Evolutionary conservation across 2,113 vertebrate genomes (phyloP), one percentile per base, ranked within the genome.

Genomic region (Etheostoma cragini): DNA sequence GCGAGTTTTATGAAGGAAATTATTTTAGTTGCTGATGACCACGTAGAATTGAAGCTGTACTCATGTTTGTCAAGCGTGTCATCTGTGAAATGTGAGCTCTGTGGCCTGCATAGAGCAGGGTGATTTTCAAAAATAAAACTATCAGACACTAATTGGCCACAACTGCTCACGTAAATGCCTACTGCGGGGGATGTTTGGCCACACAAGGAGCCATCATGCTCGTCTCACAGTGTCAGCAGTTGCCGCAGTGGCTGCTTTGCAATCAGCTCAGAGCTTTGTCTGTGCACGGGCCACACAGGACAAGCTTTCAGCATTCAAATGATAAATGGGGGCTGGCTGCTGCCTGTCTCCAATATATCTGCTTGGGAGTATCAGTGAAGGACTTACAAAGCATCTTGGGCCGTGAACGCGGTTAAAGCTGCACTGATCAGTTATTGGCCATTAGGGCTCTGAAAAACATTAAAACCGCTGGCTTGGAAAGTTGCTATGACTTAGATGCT

Each of bases 231-330:
- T 46, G 56, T 65, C 81, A 68, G 79, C 54, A 42, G 33, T 50
- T 78, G 76, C 64, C 60, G 72, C 72, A 63, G 76, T 71, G 72
- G 66, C 83, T 83, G 80, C 63, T 86, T 78, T 81, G 65, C 76
- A 81, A 57, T 84, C 87, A 78, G 50, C 80, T 72, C 72, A 42
- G 78, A 72, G 45, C 46, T 69, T 64, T 1, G 8, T 46, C 22
- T 52, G 45, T 45, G 21, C 42, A 58, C 52, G 19, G 81, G 67
- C 50, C 66, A 46, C 69, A 79, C 61, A 74, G 68, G 47, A 47
- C 68, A 13, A 46, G 78, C 81, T 88, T 63, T 65, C 75, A 76
- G 71, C 47, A 16, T 80, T 71, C 76, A 60, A 38, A 78, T 66
- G 81, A 87, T 82, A 42, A 88, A 88, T 79, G 76, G 56, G 26